These are phyloP conservation scores for Telmatochromis sp. DNA, from an alignment of 2,113 vertebrate genomes.

Conservation along the genomic window DNA sequence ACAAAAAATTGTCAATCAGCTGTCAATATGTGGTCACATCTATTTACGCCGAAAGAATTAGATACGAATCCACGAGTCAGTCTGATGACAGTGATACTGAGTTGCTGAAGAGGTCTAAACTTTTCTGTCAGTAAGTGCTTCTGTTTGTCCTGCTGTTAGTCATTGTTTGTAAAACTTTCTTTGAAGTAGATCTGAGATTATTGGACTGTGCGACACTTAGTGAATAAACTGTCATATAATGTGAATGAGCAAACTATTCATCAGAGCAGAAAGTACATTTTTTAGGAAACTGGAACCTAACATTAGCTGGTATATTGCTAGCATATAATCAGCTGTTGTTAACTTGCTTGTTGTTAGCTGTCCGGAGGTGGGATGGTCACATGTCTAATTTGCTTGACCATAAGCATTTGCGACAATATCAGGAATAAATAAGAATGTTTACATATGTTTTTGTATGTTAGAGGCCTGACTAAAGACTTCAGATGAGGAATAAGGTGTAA, in stretches of 20 bases:
- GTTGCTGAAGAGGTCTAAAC: background rate
- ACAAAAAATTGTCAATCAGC: background rate
- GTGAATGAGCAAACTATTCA: background rate
- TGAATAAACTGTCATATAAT: background rate
- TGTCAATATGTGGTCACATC: background rate
- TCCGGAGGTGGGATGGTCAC: background rate
- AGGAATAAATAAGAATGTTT: background rate
- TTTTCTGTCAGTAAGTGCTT: background rate
- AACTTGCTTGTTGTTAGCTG: background rate
- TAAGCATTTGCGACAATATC: background rate
- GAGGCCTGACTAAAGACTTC: background rate
- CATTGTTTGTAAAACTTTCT: background rate
- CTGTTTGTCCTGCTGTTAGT: background rate
- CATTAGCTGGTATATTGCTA: background rate
- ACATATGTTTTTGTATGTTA: background rate
- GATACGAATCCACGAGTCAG: background rate
- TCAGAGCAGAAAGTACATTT: background rate
- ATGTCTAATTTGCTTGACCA: background rate
- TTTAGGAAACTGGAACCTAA: background rate
- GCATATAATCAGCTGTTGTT: background rate
- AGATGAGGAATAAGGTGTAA: background rate
- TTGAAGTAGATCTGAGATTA: background rate
- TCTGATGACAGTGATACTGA: background rate
- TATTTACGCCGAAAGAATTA: background rate
- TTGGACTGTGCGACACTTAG: background rate